These are phyloP conservation scores for Anableps anableps DNA, from an alignment of 2,797 vertebrate species.

Conservation along the genomic window DNA sequence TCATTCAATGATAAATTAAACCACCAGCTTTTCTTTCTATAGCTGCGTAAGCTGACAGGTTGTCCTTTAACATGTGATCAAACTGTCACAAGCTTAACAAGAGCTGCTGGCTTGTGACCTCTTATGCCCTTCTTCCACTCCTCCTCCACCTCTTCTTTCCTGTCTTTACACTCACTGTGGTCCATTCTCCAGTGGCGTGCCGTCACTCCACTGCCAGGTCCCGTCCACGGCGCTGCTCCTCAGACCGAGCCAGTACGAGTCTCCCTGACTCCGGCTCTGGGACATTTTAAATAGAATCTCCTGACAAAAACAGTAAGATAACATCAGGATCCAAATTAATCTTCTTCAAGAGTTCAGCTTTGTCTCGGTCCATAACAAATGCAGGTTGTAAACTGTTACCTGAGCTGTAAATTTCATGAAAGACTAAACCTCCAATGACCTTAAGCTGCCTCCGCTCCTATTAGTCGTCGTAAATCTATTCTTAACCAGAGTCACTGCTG, in stretches of 20 bases:
- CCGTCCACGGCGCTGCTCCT: constrained; percentile 21
- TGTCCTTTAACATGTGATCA: constrained; percentile 14
- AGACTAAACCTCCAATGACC: constrained; percentile 45
- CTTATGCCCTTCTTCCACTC: not conserved
- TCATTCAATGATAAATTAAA: not conserved
- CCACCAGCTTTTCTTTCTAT: not conserved
- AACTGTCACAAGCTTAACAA: constrained; percentile 1
- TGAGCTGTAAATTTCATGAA: constrained; percentile 21
- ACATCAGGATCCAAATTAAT: no score
- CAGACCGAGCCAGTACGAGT: constrained; percentile 59
- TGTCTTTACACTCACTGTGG: constrained; percentile 46
- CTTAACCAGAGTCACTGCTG: constrained; percentile 35
- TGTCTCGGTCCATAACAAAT: not conserved
- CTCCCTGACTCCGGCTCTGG: constrained; percentile 57
- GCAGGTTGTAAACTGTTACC: not conserved
- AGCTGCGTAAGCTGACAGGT: constrained; percentile 1
- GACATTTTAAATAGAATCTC: constrained; percentile 50
- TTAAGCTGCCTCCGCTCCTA: constrained; percentile 6
- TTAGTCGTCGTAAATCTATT: constrained; percentile 48
- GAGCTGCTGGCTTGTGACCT: not conserved
- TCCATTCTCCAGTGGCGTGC: constrained; percentile 27
- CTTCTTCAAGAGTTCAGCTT: not conserved
- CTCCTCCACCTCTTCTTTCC: not conserved
- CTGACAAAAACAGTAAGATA: constrained; percentile 24
- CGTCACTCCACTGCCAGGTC: constrained; percentile 50